Base-by-base conservation (phyloP, 1,140 invertebrate species). In the Cataglyphis hispanica region DNA sequence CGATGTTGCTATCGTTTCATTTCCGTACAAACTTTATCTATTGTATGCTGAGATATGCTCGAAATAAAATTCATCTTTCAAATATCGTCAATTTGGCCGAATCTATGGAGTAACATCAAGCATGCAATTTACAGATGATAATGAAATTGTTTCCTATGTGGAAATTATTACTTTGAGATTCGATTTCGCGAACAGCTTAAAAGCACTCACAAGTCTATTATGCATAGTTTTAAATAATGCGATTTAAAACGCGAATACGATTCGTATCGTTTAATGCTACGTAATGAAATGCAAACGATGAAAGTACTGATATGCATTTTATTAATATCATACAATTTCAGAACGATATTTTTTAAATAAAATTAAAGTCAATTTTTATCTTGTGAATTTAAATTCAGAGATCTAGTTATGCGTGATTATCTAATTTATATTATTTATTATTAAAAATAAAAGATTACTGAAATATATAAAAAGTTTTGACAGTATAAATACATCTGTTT, bases 101-200 rank as follows among this genome's bases (percentile, higher is more conserved):
- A 31, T 27, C 50, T 11, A 27, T 46, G 25, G 75, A 22, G 58
- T 40, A 46, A 77, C 75, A 64, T 25, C 75, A 64, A 64, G 11
- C 75, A 40, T 43, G 58, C 75, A 77, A 77, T 77, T 77, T 77
- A 64, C 40, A 64, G 60, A 77, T 40, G 43, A 64, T 77, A 77
- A 77, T 77, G 60, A 77, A 77, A 77, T 77, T 77, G 75, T 77
- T 64, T 64, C 13, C 37, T 25, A 31, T 34, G 34, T 64, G 25
- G 34, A 34, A 75, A 60, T 75, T 22, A 58, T 74, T 56, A 53
- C 11, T 76, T 64, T 31, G 60, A 64, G 27, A 77, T 77, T 64
- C 60, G 25, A 77, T 77, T 77, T 43, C 25, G 34, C 2, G n/a
- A 6, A n/a, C 43, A 31, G 37, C 74, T 76, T 63, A 76, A 76